Percentiles rank a stretch among this genome's conserved stretches.
phyloP scores from a whole-genome alignment of 37 sponge, comb jelly and placozoan genomes.

The Corticium candelabrum region DNA sequence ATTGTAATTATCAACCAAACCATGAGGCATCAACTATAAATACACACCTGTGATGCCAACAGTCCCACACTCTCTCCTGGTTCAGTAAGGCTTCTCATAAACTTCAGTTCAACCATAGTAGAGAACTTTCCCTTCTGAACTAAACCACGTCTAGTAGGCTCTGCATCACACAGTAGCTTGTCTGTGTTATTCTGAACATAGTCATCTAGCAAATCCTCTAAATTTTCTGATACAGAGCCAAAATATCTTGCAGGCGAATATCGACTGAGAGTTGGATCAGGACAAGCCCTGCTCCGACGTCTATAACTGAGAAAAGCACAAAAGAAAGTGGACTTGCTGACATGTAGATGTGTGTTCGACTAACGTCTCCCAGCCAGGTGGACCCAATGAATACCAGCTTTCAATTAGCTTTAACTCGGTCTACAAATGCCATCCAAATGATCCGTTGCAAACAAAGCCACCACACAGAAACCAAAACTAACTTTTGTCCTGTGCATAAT shows the following conservation, averaged over 20 bases:
- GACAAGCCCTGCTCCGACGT: constrained; percentile 14
- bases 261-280: constrained; percentile 43
- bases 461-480: too few relatives aligned
- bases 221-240: constrained; percentile 65
- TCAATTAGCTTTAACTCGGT: not conserved
- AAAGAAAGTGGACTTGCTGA: too few relatives aligned
- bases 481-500: too few relatives aligned
- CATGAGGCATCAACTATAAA: too few relatives aligned
- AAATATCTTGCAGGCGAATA: constrained; percentile 54
- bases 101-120: constrained; percentile 55
- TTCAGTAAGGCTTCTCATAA: constrained; percentile 56
- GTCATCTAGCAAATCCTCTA: constrained; percentile 8
- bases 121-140: constrained; percentile 42
- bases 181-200: not conserved
- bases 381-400: too few relatives aligned
- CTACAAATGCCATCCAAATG: too few relatives aligned
- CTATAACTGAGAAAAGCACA: not conserved
- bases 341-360: too few relatives aligned
- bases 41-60: constrained; percentile 75
- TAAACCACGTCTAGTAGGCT: not conserved
- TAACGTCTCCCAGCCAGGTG: too few relatives aligned
- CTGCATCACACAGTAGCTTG: not conserved
- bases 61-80: constrained; percentile 94
- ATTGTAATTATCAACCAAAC: too few relatives aligned
- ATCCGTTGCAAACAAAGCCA: too few relatives aligned